Base-by-base conservation (phyloP, 2,888 invertebrate species). In the Ennomos fuscantarius region DNA sequence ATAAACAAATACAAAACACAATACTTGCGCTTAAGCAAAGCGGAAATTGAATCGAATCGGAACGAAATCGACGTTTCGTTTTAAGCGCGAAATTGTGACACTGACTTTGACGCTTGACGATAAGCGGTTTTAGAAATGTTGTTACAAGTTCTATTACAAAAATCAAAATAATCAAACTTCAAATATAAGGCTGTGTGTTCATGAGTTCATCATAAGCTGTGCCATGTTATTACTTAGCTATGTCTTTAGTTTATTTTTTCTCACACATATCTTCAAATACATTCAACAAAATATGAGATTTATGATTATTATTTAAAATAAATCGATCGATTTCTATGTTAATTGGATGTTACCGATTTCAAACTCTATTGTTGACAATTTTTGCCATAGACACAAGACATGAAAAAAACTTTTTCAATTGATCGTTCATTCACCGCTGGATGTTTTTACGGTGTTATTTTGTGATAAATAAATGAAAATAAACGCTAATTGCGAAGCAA, bases 361-460 rank as follows among this genome's bases (percentile, higher is more conserved):
- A 31, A 72, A 57, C 81, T 73, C 79, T 81, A 74, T 62, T 72
- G 68, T 78, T 84, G 80, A 83, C 81, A 81, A 76, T 66, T 72
- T 69, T 24, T 0, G 32, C 61, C 82, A 86, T 78, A 83, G 79
- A 85, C 81, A 82, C 24, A 24, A 24, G 24, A 24, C 24, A 79
- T 58, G 66, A 51, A 62, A 70, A 69, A 66, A 76, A 71, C 70
- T 83, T 82, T 87, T 84, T 89, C 87, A 88, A 79, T 86, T 85
- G 89, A 89, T 90, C 89, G 89, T 91, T 92, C 91, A 91, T 89
- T 90, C 91, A 92, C 91, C 90, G 89, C 90, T 86, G 89, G n/a
- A 87, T 89, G 88, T 90, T 90, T 90, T 90, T 87, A 89, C 83
- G 87, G 90, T 90, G 89, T 86, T 86, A 82, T 87, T 87, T 84